Evolutionary conservation across 2,113 vertebrate genomes (phyloP), one percentile per base, ranked within the genome.

Genomic region (Merops nubicus): DNA sequence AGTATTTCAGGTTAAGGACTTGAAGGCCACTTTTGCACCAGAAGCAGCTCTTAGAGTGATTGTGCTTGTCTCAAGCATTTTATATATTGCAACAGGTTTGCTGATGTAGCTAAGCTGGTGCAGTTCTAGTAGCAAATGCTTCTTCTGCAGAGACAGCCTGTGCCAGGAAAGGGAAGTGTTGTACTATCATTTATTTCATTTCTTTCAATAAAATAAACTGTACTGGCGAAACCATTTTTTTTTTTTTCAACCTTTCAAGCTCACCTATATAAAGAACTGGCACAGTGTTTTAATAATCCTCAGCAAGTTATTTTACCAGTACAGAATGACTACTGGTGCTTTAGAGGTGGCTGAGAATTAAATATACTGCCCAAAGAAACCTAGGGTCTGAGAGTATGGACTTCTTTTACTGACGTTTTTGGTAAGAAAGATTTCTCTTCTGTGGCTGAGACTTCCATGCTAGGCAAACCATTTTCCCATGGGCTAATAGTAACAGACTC

Each of bases 231-330:
- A 72, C 4, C 4, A 20, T 36, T 82, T 91, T 79, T 93, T 85
- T 19, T 45, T 83, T 82, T 36, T 0, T n/a, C n/a, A n/a, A n/a
- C 38, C 53, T 93, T 92, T 92, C 91, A 95, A 91, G 91, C 59
- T 92, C 28, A 88, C 42, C 67, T 59, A 47, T 70, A 70, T 67
- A 59, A 87, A 92, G 86, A 60, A 77, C 63, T 77, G 64, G 28
- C 26, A 88, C 59, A 62, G 42, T 83, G 72, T 76, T 88, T 93
- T 94, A 92, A 93, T 90, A 97, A 93, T 83, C 70, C 60, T 77
- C 85, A 80, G 72, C 29, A 70, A 93, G 72, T 76, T 88, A 94
- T 57, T 83, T 72, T 70, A 83, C 65, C 2, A 1, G n/a, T 59
- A 83, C 69, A 83, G 80, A 86, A 88, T 77, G 76, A 54, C 60